Percentiles rank a stretch among this genome's conserved stretches.
phyloP scores from a whole-genome alignment of 2,888 invertebrate species.

The Leptinotarsa peninsularis region DNA sequence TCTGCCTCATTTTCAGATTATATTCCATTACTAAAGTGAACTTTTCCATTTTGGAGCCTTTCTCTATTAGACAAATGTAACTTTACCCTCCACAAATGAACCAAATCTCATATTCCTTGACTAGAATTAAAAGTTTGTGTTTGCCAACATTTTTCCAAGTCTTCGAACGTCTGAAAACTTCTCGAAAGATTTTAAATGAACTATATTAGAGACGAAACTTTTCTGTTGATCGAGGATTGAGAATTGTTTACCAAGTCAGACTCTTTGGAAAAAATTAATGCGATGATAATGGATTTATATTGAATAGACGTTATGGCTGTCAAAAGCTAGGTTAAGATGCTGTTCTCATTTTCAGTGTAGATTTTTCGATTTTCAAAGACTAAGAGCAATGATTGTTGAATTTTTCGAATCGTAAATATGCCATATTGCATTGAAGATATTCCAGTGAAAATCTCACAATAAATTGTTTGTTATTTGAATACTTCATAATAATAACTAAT shows the following conservation, averaged over 20 bases:
- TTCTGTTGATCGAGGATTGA: not conserved
- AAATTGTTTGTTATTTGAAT: no score
- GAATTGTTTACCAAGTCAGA: not conserved
- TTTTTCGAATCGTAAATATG: no score
- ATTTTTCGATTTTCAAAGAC: no score
- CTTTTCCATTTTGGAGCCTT: not conserved
- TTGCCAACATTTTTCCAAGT: not conserved
- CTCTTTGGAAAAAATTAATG: not conserved
- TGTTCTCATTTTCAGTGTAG: no score
- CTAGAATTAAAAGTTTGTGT: slow-evolving; percentile 3
- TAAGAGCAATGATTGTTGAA: no score
- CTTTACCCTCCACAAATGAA: not conserved
- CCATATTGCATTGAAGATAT: no score
- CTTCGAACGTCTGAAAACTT: slow-evolving; percentile 9
- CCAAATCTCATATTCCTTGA: not conserved
- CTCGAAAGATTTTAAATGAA: not conserved
- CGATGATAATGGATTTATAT: not conserved
- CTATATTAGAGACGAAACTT: not conserved
- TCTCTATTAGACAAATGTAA: not conserved
- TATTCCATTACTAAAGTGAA: not conserved
- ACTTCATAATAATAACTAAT: no score
- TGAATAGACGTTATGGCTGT: not conserved
- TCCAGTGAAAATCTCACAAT: no score
- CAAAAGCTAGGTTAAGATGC: no score
- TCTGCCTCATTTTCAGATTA: not conserved